These are phyloP conservation scores for Orcinus orca DNA, from an alignment of 2,113 vertebrate species.

Conservation along the genomic window DNA sequence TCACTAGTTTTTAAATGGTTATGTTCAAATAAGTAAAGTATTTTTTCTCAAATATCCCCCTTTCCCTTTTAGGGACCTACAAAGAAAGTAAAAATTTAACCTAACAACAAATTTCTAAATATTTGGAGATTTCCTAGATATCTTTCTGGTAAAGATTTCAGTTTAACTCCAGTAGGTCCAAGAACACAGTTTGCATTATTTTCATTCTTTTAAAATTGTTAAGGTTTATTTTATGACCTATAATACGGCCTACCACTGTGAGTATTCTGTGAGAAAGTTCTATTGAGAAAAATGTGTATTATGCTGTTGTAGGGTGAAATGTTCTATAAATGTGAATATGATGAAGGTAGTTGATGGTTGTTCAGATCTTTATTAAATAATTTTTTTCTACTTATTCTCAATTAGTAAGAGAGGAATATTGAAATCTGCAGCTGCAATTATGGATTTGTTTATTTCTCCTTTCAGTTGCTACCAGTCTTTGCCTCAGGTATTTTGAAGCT, in stretches of 20 bases:
- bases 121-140: not conserved
- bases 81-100: not conserved
- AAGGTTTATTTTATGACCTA: not conserved
- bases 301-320: not conserved
- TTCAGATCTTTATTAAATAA: not conserved
- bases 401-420: not conserved
- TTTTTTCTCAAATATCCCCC: not conserved
- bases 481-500: not conserved
- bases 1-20: not conserved
- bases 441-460: not conserved
- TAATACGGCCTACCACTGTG: not conserved
- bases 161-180: not conserved
- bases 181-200: not conserved
- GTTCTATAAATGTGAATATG: not conserved
- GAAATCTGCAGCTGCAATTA: not conserved
- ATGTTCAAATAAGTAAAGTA: not conserved
- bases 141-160: not conserved
- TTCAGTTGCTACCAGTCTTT: not conserved
- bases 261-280: not conserved
- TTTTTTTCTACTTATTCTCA: not conserved
- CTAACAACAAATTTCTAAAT: not conserved
- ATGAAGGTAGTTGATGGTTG: not conserved
- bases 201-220: not conserved
- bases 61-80: not conserved
- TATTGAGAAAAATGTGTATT: not conserved